Base-by-base conservation (phyloP, 2,113 vertebrate genomes). In the Maccullochella peelii region DNA sequence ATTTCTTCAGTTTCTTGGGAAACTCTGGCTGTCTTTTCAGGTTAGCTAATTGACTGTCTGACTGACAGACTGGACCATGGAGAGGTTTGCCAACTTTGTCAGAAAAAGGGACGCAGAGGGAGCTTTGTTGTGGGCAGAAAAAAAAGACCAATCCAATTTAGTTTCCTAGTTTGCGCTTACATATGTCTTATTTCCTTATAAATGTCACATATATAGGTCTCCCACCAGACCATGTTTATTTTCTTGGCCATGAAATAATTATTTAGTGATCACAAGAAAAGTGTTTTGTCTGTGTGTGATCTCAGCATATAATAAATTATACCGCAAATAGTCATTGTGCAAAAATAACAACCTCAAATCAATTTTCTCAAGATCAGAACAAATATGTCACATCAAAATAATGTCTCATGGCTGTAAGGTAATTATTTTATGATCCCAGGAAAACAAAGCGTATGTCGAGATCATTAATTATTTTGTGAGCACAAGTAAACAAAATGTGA, bases 41-140 rank as follows among this genome's bases (percentile, higher is more conserved):
- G 50, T 79, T 70, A 33, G 23, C 66, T 88, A 73, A 82, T 68
- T 69, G 73, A 77, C 40, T 59, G 49, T 58, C 80, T 55, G 49
- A 79, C 55, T 68, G 42, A 70, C 66, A 42, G 78, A 52, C 38
- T n/a, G 42, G 27, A 72, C 63, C 69, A 71, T 23, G 16, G 1
- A 73, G 49, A 49, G 77, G 44, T 80, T 75, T 73, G 54, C 54
- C 75, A 80, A 62, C 59, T 66, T 59, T 71, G 58, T 66, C 33
- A 44, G 36, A 69, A 84, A 61, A 44, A 33, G 8, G 25, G 30
- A 59, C 44, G 25, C n/a, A 44, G 40, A 77, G 12, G 50, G 67
- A 77, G 59, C 73, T 57, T 75, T 55, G 71, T 33, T 49, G 42
- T 21, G 20, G 42, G 33, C 23, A 25, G 10, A 33, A 52, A n/a